A percentile compares a stretch with the other conserved stretches of the same genome.
These are phyloP conservation scores for Limnephilus lunatus DNA, from an alignment of 2,888 invertebrate species.

Conservation along the genomic window DNA sequence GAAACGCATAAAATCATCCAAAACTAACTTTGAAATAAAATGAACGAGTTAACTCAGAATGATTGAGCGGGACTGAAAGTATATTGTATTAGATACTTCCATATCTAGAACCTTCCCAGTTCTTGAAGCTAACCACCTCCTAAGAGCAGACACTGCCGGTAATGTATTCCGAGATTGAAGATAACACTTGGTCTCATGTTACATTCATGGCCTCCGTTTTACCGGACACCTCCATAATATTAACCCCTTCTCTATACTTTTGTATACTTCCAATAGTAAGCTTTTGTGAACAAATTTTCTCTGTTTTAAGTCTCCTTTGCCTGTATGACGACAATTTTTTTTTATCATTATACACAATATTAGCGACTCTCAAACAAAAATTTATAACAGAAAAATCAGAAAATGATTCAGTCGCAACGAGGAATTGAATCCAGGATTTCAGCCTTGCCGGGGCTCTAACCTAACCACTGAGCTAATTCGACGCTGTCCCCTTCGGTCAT, in stretches of 20 bases:
- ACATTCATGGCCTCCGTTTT: conserved; percentile 23
- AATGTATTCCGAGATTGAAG: conserved; percentile 34
- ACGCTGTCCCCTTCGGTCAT: too few relatives aligned
- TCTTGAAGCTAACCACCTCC: not conserved
- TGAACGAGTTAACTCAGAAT: not conserved
- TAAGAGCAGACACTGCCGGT: not conserved
- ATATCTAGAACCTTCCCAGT: not conserved
- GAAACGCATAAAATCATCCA: not conserved
- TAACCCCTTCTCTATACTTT: not conserved
- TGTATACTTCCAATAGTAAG: not conserved
- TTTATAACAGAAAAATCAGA: too few relatives aligned
- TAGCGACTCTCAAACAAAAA: too few relatives aligned
- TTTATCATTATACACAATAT: too few relatives aligned
- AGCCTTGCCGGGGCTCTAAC: too few relatives aligned
- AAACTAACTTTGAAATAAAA: not conserved
- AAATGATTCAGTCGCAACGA: too few relatives aligned
- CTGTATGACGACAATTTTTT: not conserved
- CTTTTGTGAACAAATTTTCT: not conserved
- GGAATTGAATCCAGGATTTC: too few relatives aligned
- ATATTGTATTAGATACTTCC: not conserved
- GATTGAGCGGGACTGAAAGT: not conserved
- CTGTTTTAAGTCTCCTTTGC: not conserved
- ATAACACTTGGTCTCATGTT: conserved; percentile 43
- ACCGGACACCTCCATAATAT: conserved; percentile 27
- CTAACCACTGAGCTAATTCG: too few relatives aligned